A percentile compares a stretch with the other conserved stretches of the same genome.
These are phyloP conservation scores for Passerculus sandwichensis DNA, from an alignment of 2,797 vertebrate species.

Conservation along the genomic window DNA sequence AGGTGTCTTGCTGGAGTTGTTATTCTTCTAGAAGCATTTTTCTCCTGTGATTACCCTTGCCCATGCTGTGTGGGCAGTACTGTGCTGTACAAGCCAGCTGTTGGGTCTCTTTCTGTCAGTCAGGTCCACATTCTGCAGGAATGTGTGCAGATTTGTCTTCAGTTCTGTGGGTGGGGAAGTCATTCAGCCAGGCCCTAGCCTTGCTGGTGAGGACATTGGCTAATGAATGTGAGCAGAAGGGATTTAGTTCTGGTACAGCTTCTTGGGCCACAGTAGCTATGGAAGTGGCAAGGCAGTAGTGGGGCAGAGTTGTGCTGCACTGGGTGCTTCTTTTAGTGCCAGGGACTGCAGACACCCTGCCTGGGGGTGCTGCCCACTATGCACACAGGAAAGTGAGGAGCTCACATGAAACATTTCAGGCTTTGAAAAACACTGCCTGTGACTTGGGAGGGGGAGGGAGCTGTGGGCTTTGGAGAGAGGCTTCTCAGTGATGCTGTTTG, in stretches of 20 bases:
- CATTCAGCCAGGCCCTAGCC: background rate
- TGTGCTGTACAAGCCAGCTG: background rate
- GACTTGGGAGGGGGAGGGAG: background rate
- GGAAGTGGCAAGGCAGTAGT: background rate
- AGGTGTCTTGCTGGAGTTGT: background rate
- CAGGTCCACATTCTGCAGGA: background rate
- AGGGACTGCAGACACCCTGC: background rate
- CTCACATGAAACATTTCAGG: background rate
- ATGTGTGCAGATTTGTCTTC: fast-evolving
- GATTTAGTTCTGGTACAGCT: background rate
- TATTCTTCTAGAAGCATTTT: background rate
- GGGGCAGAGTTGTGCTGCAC: background rate
- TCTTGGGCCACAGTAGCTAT: background rate
- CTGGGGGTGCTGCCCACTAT: background rate
- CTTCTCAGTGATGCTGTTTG: background rate
- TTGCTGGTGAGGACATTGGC: fast-evolving
- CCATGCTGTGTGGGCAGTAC: fast-evolving
- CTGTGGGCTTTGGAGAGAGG: background rate
- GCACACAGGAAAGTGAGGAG: background rate
- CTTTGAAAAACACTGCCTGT: background rate
- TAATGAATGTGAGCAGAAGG: background rate
- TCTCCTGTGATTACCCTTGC: background rate
- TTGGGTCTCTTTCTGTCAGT: background rate
- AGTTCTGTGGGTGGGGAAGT: background rate
- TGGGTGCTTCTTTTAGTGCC: fast-evolving